Conservation (phyloP, 1,140 invertebrate genomes). For the Onthophagus taurus region DNA sequence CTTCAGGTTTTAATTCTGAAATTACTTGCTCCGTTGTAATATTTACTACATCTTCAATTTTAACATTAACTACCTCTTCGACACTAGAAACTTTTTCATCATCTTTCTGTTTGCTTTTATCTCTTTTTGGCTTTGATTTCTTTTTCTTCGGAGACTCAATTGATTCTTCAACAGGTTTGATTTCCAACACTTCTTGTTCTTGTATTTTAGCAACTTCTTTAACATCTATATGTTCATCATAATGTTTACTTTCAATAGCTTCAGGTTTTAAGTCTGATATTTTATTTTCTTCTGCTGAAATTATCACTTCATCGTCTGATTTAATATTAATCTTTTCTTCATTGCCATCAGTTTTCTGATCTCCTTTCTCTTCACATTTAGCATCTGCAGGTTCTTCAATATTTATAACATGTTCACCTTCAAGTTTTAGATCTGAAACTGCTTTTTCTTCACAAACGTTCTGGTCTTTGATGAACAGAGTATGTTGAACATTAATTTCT, state of each 20-base stretch:
- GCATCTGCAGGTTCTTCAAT: too few species aligned
- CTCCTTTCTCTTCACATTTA: too few species aligned
- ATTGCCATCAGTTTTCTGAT: too few species aligned
- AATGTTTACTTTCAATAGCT: too few species aligned
- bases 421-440: background rate
- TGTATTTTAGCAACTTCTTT: background rate
- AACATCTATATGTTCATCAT: too few species aligned
- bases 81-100: background rate
- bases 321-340: too few species aligned
- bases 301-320: background rate
- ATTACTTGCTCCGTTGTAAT: background rate
- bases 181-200: background rate
- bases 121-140: background rate
- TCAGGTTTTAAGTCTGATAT: too few species aligned
- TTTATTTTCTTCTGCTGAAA: background rate
- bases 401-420: background rate
- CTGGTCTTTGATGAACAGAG: too few species aligned
- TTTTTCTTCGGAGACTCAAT: background rate
- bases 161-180: background rate
- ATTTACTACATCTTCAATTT: background rate
- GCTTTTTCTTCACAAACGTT: too few species aligned
- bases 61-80: background rate
- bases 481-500: too few species aligned
- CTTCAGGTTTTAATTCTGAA: background rate
- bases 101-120: conserved; percentile 1